Base-by-base conservation (phyloP, 2,797 vertebrate species). In the Rhyacichthys aspro region DNA sequence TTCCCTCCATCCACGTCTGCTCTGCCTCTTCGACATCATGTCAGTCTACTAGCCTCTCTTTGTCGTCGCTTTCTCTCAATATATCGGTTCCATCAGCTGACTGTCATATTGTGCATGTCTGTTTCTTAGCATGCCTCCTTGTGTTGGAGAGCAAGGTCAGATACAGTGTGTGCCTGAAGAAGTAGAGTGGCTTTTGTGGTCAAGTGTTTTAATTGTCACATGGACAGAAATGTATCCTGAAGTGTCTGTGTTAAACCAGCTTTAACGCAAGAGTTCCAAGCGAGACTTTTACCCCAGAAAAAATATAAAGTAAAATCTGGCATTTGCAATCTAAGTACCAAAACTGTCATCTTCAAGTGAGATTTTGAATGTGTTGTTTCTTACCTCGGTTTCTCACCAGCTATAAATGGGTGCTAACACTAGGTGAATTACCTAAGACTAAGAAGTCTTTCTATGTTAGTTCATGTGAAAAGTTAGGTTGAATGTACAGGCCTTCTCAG, bases 21-120 rank as follows among this genome's bases (percentile, higher is more conserved):
- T 56, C 75, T 70, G 42, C 76, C 70, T 72, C 66, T 44, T 57
- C 61, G 23, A 28, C 23, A 75, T 32, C 72, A 49, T 74, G 47
- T 74, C 62, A 63, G 45, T 59, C 38, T 66, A 54, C 67, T 67
- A 63, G 60, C 39, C 55, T 64, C 69, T 70, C 46, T 59, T 50
- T 18, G 50, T 37, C 56, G 45, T 48, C 18, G 34, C 32, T 18
- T n/a, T 28, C 14, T 15, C 19, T 42, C 9, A 19, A 53, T 70
- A 72, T 85, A 88, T 89, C 85, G 73, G 47, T 39, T 83, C 9
- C 45, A 87, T 94, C 91, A 92, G 89, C 92, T 93, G 93, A 93
- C 85, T 84, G 56, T 92, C 90, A 89, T 86, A 72, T 74, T 82
- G 59, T 74, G 69, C 61, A 71, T 58, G 73, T 81, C 71, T 83